A percentile compares a stretch with the other conserved stretches of the same genome.
Conservation (phyloP, 2,797 vertebrate species). For the Pipistrellus kuhlii region DNA sequence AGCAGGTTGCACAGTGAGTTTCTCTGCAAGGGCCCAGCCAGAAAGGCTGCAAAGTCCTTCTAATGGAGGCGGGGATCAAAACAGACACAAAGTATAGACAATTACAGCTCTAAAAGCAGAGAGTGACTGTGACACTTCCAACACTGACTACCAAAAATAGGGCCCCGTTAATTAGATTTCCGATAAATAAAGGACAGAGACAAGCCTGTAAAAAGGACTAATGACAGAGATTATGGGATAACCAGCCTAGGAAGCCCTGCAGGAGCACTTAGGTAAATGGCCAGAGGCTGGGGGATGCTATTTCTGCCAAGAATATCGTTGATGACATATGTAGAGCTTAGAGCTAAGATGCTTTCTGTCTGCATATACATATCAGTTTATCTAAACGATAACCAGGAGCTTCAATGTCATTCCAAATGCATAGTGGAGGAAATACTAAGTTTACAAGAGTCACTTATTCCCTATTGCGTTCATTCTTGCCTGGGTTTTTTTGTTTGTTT, state of each 20-base stretch:
- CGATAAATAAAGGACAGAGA: not conserved
- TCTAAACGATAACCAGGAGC: not conserved
- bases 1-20: slow-evolving; percentile 91
- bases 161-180: not conserved
- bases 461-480: not conserved
- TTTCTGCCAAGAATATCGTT: not conserved
- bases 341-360: not conserved
- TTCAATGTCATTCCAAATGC: not conserved
- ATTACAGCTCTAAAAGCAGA: not conserved
- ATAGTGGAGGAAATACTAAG: not conserved
- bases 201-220: not conserved
- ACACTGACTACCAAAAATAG: not conserved
- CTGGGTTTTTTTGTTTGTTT: too few relatives aligned
- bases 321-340: not conserved
- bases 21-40: slow-evolving; percentile 89
- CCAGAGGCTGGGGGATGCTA: not conserved
- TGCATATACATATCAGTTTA: not conserved
- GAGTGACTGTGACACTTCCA: not conserved
- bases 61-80: slow-evolving; percentile 75
- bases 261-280: not conserved
- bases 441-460: not conserved
- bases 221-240: not conserved
- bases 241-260: not conserved
- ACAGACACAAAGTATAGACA: not conserved
- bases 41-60: slow-evolving; percentile 85